Conservation (phyloP, 2,888 invertebrate genomes). For the Leptinotarsa rubiginosa region DNA sequence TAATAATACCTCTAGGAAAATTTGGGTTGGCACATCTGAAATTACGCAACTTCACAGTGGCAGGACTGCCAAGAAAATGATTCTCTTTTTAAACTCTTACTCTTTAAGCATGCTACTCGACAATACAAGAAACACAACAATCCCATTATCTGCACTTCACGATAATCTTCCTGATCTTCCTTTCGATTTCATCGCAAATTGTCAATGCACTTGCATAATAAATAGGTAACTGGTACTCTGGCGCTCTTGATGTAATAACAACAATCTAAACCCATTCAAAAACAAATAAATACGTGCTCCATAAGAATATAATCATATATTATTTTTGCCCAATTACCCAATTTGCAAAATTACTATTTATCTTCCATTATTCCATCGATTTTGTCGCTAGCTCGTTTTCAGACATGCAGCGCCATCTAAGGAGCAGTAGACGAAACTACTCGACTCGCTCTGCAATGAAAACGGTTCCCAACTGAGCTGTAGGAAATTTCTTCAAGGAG, state of each 20-base stretch:
- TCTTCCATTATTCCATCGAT: constrained; percentile 31
- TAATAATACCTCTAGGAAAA: too few species aligned
- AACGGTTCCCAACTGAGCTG: constrained; percentile 1
- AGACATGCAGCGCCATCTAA: constrained; percentile 39
- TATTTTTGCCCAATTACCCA: constrained; percentile 40
- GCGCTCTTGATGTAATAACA: constrained; percentile 32
- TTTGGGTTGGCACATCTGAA: too few species aligned
- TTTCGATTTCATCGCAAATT: constrained; percentile 7
- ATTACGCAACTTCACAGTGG: too few species aligned
- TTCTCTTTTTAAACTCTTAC: too few species aligned
- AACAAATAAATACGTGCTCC: constrained; percentile 40
- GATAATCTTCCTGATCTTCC: constrained; percentile 2
- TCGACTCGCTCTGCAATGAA: background rate
- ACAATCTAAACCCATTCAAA: constrained; percentile 27
- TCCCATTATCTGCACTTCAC: background rate
- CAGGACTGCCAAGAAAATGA: too few species aligned
- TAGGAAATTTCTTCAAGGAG: background rate
- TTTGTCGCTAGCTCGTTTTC: constrained; percentile 8
- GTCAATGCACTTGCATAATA: constrained; percentile 5
- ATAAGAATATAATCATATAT: constrained; percentile 39
- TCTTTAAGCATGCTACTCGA: background rate
- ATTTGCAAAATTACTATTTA: constrained; percentile 37
- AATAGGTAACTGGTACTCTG: constrained; percentile 19
- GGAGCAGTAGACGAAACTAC: constrained; percentile 11
- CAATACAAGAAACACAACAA: background rate